Percentiles rank a stretch among this genome's conserved stretches.
phyloP scores from a whole-genome alignment of 2,888 invertebrate genomes.

The Autographa gamma region DNA sequence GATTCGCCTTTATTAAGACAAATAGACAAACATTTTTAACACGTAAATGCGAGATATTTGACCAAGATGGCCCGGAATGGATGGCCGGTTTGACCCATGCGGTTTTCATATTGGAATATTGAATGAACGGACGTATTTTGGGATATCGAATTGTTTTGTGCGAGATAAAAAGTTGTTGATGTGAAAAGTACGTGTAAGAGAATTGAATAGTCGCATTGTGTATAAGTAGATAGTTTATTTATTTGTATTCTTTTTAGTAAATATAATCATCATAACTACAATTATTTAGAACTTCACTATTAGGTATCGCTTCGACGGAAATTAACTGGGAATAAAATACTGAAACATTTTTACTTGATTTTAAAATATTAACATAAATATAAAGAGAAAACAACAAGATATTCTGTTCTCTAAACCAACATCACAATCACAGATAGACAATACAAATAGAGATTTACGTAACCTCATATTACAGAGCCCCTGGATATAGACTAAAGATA shows the following conservation, averaged over 20 bases:
- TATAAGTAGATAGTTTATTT: no score
- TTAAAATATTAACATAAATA: no score
- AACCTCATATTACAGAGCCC: not conserved
- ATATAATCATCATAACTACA: not conserved
- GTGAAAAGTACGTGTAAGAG: conserved; percentile 15
- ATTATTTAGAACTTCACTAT: no score
- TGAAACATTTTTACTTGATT: no score
- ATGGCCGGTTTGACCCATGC: conserved; percentile 46
- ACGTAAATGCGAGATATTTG: conserved; percentile 66
- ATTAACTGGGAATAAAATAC: no score
- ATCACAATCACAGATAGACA: no score
- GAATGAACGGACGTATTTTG: conserved; percentile 23
- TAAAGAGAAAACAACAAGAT: not conserved
- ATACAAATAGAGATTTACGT: not conserved
- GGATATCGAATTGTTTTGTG: not conserved
- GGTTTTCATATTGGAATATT: conserved; percentile 51
- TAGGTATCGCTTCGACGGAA: no score
- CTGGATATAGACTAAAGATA: not conserved
- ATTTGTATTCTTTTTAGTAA: no score
- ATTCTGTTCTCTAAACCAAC: not conserved
- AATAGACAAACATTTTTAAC: conserved; percentile 79
- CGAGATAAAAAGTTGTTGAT: conserved; percentile 11
- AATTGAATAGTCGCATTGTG: not conserved
- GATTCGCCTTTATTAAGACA: conserved; percentile 77
- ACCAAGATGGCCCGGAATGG: conserved; percentile 49